Base-by-base conservation (phyloP, 2,888 invertebrate species). In the Nephrocerus scutellatus region DNA sequence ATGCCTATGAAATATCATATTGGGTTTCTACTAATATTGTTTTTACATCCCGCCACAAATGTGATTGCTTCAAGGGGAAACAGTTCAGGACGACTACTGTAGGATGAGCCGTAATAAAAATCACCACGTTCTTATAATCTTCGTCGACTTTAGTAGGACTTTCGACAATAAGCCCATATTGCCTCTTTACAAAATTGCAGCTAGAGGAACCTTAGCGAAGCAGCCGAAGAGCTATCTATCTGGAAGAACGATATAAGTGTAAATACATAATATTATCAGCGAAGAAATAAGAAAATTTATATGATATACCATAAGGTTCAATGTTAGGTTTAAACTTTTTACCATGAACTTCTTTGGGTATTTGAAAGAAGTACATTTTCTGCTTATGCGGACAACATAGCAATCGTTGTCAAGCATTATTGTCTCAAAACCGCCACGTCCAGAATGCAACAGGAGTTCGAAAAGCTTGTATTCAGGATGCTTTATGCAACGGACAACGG, bases 401-500 rank as follows among this genome's bases (percentile, higher is more conserved):
- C n/a, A n/a, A n/a, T n/a, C n/a, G n/a, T n/a, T n/a, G n/a, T n/a
- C n/a, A n/a, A n/a, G n/a, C 12, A 26, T 14, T 12, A 26, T 26
- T 26, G 26, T n/a, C 26, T 26, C 13, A 14, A n/a, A 26, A 26
- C 26, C 13, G 26, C 26, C 36, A n/a, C n/a, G n/a, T n/a, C n/a
- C n/a, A n/a, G n/a, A n/a, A n/a, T n/a, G n/a, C n/a, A 36, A 24
- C 3, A 12, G 19, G 20, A 32, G 22, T 26, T 39, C 10, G 22
- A 32, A 18, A 30, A 24, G 26, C 23, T 18, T 19, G 13, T 22
- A 16, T 22, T 12, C 13, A 32, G 32, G 38, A 32, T 25, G 5
- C 38, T 32, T 19, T n/a, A n/a, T n/a, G n/a, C n/a, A n/a, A n/a
- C n/a, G n/a, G 38, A 39, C 23, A 32, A 39, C n/a, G 26, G 38